Conservation (phyloP, 2,888 invertebrate species). For the Limnephilus marmoratus region DNA sequence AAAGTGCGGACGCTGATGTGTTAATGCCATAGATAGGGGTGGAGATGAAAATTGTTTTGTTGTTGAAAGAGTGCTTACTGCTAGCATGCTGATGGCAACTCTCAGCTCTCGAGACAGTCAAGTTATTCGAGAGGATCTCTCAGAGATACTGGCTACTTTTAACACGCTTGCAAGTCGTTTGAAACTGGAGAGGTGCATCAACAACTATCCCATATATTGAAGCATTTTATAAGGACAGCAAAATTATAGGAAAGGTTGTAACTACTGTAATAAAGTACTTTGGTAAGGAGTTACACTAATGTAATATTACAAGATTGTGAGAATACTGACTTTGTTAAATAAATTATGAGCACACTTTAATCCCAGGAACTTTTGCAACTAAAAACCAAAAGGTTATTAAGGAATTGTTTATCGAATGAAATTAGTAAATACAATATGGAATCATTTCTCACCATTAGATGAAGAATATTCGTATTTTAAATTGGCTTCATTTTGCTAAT, state of each 20-base stretch:
- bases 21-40: conserved; percentile 29
- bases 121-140: not conserved
- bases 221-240: not conserved
- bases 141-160: not conserved
- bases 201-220: not conserved
- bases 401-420: no score
- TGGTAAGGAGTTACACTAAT: not conserved
- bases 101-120: not conserved
- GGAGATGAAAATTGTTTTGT: conserved; percentile 11
- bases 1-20: conserved; percentile 36
- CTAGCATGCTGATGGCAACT: not conserved
- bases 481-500: no score
- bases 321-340: not conserved
- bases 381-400: not conserved
- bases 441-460: no score
- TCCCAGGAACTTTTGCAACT: not conserved
- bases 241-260: not conserved
- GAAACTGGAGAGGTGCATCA: not conserved
- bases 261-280: not conserved
- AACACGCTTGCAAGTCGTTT: not conserved
- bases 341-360: not conserved
- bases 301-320: not conserved
- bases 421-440: no score
- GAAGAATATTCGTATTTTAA: no score
- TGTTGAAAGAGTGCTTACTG: not conserved